These are phyloP conservation scores for Elegia similella DNA, from an alignment of 2,888 invertebrate genomes.

Conservation along the genomic window DNA sequence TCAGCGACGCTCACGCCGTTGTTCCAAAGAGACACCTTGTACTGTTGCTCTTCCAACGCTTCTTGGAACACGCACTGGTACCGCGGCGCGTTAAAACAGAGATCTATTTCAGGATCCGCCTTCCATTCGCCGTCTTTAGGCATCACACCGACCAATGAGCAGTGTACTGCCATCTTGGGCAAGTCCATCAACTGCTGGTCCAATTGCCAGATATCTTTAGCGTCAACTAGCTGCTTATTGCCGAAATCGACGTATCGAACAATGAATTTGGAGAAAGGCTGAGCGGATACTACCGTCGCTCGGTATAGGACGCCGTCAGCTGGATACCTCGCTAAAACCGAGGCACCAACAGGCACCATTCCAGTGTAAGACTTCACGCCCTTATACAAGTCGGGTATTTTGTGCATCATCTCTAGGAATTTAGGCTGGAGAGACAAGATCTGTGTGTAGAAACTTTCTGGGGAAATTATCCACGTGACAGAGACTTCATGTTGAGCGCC, in stretches of 20 bases:
- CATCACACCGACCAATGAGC: slow-evolving; percentile 83
- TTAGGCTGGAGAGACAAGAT: slow-evolving; percentile 72
- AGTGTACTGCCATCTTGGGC: slow-evolving; percentile 87
- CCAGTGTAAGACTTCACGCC: slow-evolving; percentile 67
- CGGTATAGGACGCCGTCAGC: slow-evolving; percentile 88
- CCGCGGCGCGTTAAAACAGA: slow-evolving; percentile 83
- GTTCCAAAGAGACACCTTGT: slow-evolving; percentile 72
- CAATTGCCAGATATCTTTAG: slow-evolving; percentile 85
- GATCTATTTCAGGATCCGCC: slow-evolving; percentile 73
- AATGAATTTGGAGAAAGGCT: slow-evolving; percentile 82
- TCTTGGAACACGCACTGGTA: slow-evolving; percentile 82
- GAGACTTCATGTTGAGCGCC: slow-evolving; percentile 81
- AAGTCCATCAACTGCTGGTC: slow-evolving; percentile 84
- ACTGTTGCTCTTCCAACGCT: slow-evolving; percentile 60
- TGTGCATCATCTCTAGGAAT: slow-evolving; percentile 86
- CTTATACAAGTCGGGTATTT: slow-evolving; percentile 85
- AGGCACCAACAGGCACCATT: slow-evolving; percentile 79
- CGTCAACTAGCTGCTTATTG: slow-evolving; percentile 84
- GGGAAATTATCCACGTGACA: slow-evolving; percentile 89
- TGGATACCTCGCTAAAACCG: slow-evolving; percentile 86
- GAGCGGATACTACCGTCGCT: slow-evolving; percentile 83
- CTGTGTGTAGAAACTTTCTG: slow-evolving; percentile 86
- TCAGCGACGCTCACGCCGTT: slow-evolving; percentile 73
- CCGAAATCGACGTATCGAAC: slow-evolving; percentile 90
- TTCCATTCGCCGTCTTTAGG: slow-evolving; percentile 83